These are phyloP conservation scores for Brachyopa scutellaris DNA, from an alignment of 2,888 invertebrate species.

Conservation along the genomic window DNA sequence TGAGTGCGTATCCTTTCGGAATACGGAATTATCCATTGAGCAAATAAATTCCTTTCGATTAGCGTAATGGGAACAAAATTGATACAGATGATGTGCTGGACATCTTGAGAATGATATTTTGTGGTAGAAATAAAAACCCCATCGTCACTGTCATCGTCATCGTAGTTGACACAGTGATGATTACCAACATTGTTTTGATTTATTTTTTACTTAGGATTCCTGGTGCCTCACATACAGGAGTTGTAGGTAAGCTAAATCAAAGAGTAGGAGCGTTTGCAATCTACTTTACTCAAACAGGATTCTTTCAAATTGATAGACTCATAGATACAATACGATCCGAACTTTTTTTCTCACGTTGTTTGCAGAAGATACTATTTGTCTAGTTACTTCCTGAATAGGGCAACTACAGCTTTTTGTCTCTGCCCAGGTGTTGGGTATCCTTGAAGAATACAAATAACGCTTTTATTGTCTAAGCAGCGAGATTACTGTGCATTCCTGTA, in stretches of 20 bases:
- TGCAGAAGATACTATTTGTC: constrained; percentile 30
- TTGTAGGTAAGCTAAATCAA: constrained; percentile 47
- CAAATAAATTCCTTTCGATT: constrained; percentile 61
- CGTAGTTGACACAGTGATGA: constrained; percentile 15
- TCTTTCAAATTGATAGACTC: constrained; percentile 25
- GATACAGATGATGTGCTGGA: constrained; percentile 52
- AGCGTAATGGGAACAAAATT: constrained; percentile 60
- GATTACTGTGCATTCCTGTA: constrained; percentile 1
- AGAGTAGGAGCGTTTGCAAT: no score
- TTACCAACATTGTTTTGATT: constrained; percentile 41
- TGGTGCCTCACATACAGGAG: constrained; percentile 39
- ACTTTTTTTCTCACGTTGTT: constrained; percentile 1
- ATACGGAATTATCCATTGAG: constrained; percentile 30
- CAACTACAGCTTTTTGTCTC: constrained; percentile 5
- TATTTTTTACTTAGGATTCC: constrained; percentile 60
- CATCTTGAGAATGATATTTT: neutral
- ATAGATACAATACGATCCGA: neutral
- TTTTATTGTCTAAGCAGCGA: constrained; percentile 39
- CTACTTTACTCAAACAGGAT: no score
- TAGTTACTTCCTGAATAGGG: constrained; percentile 33
- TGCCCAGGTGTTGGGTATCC: constrained; percentile 25
- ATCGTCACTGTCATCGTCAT: constrained; percentile 2
- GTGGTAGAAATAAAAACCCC: constrained; percentile 3
- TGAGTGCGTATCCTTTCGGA: constrained; percentile 33
- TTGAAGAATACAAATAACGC: constrained; percentile 48